Evolutionary conservation across 2,797 vertebrate species (phyloP).

Genomic region (Platyrinchus mystaceus): DNA sequence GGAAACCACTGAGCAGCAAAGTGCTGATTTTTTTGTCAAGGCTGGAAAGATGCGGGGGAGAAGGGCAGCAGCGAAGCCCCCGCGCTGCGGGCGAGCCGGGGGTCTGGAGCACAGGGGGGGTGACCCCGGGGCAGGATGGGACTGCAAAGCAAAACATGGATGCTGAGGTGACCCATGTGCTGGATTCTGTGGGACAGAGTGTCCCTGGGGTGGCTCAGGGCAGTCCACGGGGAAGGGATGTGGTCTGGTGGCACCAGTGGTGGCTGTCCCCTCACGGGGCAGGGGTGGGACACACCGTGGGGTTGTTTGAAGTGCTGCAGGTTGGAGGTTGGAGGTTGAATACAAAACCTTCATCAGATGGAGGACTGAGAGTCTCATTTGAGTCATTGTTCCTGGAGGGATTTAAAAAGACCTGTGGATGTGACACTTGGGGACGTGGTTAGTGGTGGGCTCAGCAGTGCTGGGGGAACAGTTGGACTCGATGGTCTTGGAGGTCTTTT

Average conservation of each 20-base stretch:
- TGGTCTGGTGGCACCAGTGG: background rate
- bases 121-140: background rate
- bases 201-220: background rate
- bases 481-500: background rate
- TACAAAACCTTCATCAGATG: background rate
- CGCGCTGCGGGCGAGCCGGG: rapidly evolving
- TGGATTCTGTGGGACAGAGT: rapidly evolving
- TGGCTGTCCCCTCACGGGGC: background rate
- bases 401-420: background rate
- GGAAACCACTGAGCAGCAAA: slow-evolving; percentile 34
- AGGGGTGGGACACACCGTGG: rapidly evolving
- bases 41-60: slow-evolving; percentile 9
- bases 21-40: background rate
- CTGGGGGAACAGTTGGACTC: background rate
- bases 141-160: rapidly evolving
- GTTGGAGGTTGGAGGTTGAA: background rate
- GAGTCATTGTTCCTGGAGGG: background rate
- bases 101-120: background rate
- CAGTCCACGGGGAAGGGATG: background rate
- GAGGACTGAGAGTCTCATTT: rapidly evolving
- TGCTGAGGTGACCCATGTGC: background rate
- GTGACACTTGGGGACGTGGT: background rate
- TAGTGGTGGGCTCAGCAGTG: background rate
- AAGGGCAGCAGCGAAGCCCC: background rate
- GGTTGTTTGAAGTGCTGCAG: background rate